Base-by-base conservation (phyloP, 2,888 invertebrate genomes). In the Gymnoscelis rufifasciata region DNA sequence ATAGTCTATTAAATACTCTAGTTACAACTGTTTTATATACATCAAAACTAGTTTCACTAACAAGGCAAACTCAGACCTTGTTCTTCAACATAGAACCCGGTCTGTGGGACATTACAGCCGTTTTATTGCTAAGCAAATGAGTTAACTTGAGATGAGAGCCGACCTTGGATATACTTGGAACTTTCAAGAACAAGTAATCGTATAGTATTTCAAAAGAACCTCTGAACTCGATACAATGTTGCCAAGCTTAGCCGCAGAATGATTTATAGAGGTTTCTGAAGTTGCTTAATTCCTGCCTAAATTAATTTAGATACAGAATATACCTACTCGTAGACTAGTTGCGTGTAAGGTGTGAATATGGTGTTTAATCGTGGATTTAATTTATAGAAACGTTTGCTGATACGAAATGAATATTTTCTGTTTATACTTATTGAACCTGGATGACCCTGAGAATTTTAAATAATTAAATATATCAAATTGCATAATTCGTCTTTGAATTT, bases 71-170 rank as follows among this genome's bases (percentile, higher is more conserved):
- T n/a, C 19, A 19, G 19, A 19, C 19, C 19, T 19, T 19, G 19
- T 19, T 19, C 19, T 19, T 3, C 19, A 19, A 19, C 19, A 19
- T 14, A 14, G 2, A 33, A 14, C 19, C 19, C 15, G 15, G 42
- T 31, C 46, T 42, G 31, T 47, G 43, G 41, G 27, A 40, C 47
- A 36, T 51, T 46, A 50, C 41, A 48, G 35, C 51, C 52, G 57
- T 57, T 60, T 52, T 60, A 55, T 56, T 56, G 47, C 53, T 28
- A 43, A 36, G 49, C 48, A 56, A 49, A 59, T 48, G 59, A 50
- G 53, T 49, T 42, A 61, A 61, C 54, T 61, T 61, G 35, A 47
- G 56, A 59, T 59, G 56, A 55, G 52, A 43, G 43, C 23, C 49
- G 38, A 28, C 60, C 60, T 57, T 51, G 52, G 13, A 52, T 52